phyloP scores from a whole-genome alignment of 1,140 invertebrate species.

The Hesperophylax magnus region DNA sequence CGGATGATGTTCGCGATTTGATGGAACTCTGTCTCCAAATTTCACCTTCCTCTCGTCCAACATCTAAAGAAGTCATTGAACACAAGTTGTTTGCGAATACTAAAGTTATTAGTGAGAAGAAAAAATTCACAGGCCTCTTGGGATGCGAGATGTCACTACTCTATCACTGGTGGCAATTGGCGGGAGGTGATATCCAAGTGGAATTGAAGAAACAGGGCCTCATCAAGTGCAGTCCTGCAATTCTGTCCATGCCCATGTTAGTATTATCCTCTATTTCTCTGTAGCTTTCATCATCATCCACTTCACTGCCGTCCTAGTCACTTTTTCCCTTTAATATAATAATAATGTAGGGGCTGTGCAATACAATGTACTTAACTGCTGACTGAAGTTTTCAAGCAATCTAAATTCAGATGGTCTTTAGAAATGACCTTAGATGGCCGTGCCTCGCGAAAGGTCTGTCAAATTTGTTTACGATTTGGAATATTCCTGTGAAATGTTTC shows the following conservation, averaged over 20 bases:
- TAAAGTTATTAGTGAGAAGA: constrained; percentile 58
- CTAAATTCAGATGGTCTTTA: no score
- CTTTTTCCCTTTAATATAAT: no score
- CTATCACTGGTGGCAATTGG: constrained; percentile 95
- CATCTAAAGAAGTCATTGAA: constrained; percentile 73
- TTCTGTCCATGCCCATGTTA: constrained; percentile 83
- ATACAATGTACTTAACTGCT: no score
- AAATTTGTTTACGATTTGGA: no score
- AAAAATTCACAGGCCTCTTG: constrained; percentile 68
- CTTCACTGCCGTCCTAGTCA: no score
- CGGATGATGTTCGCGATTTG: constrained; percentile 74
- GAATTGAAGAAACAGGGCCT: constrained; percentile 94
- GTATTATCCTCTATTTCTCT: not conserved
- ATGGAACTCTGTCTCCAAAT: constrained; percentile 81
- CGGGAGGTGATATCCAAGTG: constrained; percentile 92
- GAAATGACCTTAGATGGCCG: no score
- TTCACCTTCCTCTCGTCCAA: constrained; percentile 74
- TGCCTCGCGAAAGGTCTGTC: no score
- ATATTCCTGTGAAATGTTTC: no score
- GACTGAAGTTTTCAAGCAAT: no score
- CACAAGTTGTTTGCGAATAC: constrained; percentile 67
- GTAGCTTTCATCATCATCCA: no score
- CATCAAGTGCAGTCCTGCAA: constrained; percentile 85
- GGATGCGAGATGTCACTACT: constrained; percentile 82
- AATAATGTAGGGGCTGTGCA: no score